A percentile compares a stretch with the other conserved stretches of the same genome.
Evolutionary conservation across 37 sponge, comb jelly and placozoan genomes (phyloP).

Genomic region (Diacarnus erythraeanus): DNA sequence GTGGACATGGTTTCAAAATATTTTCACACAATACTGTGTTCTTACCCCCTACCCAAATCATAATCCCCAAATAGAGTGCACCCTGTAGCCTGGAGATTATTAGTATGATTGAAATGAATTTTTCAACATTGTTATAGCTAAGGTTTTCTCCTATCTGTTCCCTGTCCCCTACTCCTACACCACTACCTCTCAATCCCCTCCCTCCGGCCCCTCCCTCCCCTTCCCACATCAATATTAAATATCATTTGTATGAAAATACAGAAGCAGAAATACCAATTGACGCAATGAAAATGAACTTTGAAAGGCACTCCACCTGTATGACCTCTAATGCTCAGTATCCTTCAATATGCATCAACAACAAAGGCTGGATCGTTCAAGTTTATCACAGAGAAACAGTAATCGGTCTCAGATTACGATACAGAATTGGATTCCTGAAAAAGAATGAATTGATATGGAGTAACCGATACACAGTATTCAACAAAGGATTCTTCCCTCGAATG

Average conservation of each 20-base stretch:
- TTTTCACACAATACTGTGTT: no score
- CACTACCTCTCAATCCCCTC: background rate
- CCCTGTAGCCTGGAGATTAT: no score
- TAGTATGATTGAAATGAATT: no score
- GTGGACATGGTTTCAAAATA: no score
- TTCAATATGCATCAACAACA: constrained; percentile 8
- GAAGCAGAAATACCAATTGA: no score
- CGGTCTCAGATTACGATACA: background rate
- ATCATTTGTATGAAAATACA: no score
- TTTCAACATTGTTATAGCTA: no score
- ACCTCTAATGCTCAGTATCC: background rate
- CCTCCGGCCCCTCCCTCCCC: background rate
- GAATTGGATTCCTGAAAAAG: background rate
- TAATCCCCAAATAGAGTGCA: no score
- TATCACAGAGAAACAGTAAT: constrained; percentile 11
- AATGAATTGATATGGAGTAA: background rate
- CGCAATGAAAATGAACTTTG: constrained; percentile 1
- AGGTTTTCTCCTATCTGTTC: no score
- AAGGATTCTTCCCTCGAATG: constrained; percentile 1
- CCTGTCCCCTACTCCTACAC: no score
- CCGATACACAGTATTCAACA: background rate
- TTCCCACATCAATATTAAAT: background rate
- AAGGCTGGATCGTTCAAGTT: constrained; percentile 5
- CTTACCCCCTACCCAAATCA: no score
- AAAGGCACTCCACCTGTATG: background rate